Evolutionary conservation across 2,888 invertebrate genomes (phyloP), one percentile per base, ranked within the genome.

Genomic region (Platycnemis pennipes): DNA sequence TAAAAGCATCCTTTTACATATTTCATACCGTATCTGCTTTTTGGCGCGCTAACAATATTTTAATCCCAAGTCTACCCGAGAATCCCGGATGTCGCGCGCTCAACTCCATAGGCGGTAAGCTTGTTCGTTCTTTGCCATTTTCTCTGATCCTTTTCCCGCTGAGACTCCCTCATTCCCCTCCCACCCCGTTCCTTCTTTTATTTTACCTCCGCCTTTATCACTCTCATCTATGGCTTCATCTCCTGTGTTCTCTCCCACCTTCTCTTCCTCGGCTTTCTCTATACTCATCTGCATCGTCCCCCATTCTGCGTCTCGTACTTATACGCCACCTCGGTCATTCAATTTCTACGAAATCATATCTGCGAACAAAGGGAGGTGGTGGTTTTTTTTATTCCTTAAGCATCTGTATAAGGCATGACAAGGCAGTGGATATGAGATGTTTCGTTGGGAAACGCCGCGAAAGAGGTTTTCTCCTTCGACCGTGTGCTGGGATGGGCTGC

Each of bases 271-370:
- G 31, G 31, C 77, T 77, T 16, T 16, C 77, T 37, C 16, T 37
- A 31, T 37, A 16, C 77, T 2, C 69, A 8, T 31, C 31, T 13
- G 31, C 22, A n/a, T n/a, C n/a, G 2, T 8, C 77, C 37, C 37
- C 77, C 77, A 4, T 31, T 37, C 37, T 37, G 31, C 31, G 31
- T 31, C 37, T n/a, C 77, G 4, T 77, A 37, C 77, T 77, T 37
- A 31, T 77, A 37, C 77, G 37, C 77, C 77, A 37, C 77, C 77
- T 77, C 37, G 77, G 77, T 77, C 77, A 37, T 77, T 77, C 77
- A 77, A 77, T 77, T 77, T 77, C 69, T 77, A 26, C 37, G 77
- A 77, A 77, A 77, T 77, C 77, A 77, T 77, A 37, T 77, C 7
- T 16, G 13, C 77, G 77, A 31, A 77, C n/a, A 8, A 77, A 37